Evolutionary conservation across 2,113 vertebrate species (phyloP).

Genomic region (Heteronetta atricapilla): DNA sequence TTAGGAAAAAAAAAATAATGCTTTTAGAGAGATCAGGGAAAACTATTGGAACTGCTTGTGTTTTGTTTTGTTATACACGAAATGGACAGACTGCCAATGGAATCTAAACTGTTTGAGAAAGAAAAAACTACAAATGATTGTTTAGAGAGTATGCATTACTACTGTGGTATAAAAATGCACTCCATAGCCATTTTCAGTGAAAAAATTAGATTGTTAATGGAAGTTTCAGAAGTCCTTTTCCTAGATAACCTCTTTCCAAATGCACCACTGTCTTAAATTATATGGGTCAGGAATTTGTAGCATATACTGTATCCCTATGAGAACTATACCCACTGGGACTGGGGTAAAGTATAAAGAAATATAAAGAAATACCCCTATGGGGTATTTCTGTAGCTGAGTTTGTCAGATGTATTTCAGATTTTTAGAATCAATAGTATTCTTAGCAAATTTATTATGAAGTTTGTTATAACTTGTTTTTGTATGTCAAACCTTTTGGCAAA

Average conservation of each 20-base stretch:
- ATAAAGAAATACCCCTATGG: no score
- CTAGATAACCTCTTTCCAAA: not conserved
- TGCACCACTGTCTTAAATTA: not conserved
- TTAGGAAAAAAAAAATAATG: no score
- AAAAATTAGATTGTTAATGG: not conserved
- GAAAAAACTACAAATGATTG: not conserved
- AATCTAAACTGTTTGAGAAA: not conserved
- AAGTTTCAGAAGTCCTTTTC: not conserved
- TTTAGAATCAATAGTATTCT: not conserved
- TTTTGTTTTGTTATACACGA: not conserved
- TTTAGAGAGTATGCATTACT: not conserved
- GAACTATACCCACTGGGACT: not conserved
- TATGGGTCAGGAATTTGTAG: not conserved
- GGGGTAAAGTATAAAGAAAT: fast-evolving
- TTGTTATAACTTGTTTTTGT: not conserved
- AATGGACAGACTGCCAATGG: not conserved
- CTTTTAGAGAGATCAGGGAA: not conserved
- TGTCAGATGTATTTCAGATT: not conserved
- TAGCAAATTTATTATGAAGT: not conserved
- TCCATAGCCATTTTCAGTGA: fast-evolving
- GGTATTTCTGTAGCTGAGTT: not conserved
- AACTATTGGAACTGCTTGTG: not conserved
- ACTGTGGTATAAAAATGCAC: not conserved
- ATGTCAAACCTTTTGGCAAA: not conserved
- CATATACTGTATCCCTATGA: no score